These are phyloP conservation scores for Turritopsis dohrnii DNA, from an alignment of 30 jellyfish, hydroid and myxozoan genomes.

Conservation along the genomic window DNA sequence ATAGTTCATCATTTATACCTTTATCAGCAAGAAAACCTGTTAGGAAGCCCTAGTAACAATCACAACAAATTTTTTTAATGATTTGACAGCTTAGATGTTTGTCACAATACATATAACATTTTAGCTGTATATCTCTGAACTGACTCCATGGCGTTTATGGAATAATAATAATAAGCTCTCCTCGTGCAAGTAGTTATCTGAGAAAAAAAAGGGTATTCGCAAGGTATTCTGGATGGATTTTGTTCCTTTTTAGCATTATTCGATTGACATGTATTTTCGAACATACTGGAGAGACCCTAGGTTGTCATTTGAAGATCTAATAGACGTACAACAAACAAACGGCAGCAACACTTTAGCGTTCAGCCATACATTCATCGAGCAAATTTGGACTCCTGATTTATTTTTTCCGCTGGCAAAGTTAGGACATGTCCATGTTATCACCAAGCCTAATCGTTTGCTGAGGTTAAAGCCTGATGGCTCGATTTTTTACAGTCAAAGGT, in stretches of 20 bases:
- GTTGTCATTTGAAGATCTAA: constrained; percentile 9
- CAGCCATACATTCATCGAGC: constrained; percentile 35
- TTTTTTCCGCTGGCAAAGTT: constrained; percentile 65
- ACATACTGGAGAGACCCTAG: constrained; percentile 69
- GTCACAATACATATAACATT: no score
- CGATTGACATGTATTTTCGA: constrained; percentile 71
- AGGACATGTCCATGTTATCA: constrained; percentile 62
- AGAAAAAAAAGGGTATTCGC: no score
- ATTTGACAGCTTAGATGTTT: no score
- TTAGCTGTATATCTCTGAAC: no score
- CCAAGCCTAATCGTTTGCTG: constrained; percentile 59
- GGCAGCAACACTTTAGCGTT: constrained; percentile 18
- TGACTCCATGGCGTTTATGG: no score
- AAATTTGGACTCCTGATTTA: constrained; percentile 77
- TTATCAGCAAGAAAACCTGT: no score
- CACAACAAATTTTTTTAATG: no score
- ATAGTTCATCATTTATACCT: no score
- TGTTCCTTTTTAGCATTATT: constrained; percentile 49
- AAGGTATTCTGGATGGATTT: not conserved
- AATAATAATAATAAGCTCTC: no score
- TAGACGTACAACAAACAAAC: not conserved
- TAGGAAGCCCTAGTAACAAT: no score
- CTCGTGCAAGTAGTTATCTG: no score
- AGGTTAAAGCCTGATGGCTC: constrained; percentile 55
- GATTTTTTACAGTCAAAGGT: constrained; percentile 70